phyloP scores from a whole-genome alignment of 35 echinoderm and acorn worm species.

The Holothuria glaberrima region DNA sequence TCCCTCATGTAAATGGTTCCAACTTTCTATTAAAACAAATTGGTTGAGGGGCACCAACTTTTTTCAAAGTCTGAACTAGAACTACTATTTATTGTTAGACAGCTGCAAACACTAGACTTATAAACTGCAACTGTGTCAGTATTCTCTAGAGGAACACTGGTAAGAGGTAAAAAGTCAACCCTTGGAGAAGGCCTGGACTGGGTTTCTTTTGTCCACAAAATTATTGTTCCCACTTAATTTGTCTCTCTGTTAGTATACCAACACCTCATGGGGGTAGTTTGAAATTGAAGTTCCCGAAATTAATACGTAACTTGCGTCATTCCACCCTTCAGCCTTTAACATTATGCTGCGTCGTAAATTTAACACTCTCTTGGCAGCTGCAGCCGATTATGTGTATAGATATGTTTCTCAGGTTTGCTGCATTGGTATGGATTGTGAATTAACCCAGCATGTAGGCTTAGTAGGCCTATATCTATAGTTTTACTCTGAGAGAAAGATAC shows the following conservation, averaged over 20 bases:
- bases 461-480: too few relatives aligned
- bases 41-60: slow-evolving; percentile 17
- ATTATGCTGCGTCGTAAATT: slow-evolving; percentile 40
- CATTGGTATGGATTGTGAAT: too few relatives aligned
- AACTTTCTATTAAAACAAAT: slow-evolving; percentile 43
- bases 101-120: slow-evolving; percentile 7
- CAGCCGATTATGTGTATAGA: too few relatives aligned
- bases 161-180: background rate
- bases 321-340: background rate
- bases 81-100: slow-evolving; percentile 22
- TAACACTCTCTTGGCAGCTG: slow-evolving; percentile 13
- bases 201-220: background rate
- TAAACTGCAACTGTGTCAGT: background rate
- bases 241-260: slow-evolving; percentile 38
- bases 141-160: slow-evolving; percentile 6
- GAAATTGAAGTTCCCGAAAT: slow-evolving; percentile 42
- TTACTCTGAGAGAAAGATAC: too few relatives aligned
- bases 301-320: slow-evolving; percentile 44
- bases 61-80: background rate
- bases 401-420: too few relatives aligned
- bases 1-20: background rate
- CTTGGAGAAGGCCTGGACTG: slow-evolving; percentile 9
- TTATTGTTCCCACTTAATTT: slow-evolving; percentile 49
- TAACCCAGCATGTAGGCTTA: too few relatives aligned
- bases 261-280: slow-evolving; percentile 7